Evolutionary conservation across 2,888 invertebrate species (phyloP), one percentile per base, ranked within the genome.

Genomic region (Dasysyrphus tricinctus): DNA sequence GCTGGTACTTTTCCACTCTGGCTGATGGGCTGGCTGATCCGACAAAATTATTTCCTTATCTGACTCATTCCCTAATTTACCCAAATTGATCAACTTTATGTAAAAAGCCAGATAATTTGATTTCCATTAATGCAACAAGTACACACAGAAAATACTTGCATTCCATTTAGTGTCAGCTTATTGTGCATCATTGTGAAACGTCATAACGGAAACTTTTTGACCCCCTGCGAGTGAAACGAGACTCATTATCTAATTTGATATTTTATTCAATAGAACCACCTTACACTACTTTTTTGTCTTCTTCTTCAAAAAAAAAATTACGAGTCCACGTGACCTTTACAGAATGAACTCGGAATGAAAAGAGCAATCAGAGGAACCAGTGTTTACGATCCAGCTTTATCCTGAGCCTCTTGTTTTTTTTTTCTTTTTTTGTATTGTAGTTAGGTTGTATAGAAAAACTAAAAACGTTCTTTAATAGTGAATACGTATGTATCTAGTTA

Each of bases 251-350:
- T 81, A 85, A 85, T 85, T 85, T 85, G 85, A 54, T 24, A 24
- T 56, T 54, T 73, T 61, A 70, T 67, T 77, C 77, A 67, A 61
- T 61, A 39, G 61, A 61, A 39, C 39, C 24, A 39, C 61, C 61
- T 39, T 24, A 39, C 37, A 59, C 57, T 11, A 12, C 0, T 9
- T 24, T 61, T 19, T 59, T 12, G 44, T 75, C 61, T 49, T 42
- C 59, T 42, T 49, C 19, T 34, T 42, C 7, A 9, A 44, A 5
- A 44, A 29, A 65, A 65, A 47, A 65, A 59, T 76, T 85, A 84
- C 72, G 73, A 67, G 77, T 70, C 85, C 85, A 85, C 85, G 85
- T 85, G 85, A 85, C 81, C 85, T 85, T 85, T 85, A 77, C 73
- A 56, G 49, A 56, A 77, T 85, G 81, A 85, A 85, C 85, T 81